A percentile compares a stretch with the other conserved stretches of the same genome.
Evolutionary conservation across 2,797 vertebrate genomes (phyloP).

Genomic region (Cyclura pinguis): DNA sequence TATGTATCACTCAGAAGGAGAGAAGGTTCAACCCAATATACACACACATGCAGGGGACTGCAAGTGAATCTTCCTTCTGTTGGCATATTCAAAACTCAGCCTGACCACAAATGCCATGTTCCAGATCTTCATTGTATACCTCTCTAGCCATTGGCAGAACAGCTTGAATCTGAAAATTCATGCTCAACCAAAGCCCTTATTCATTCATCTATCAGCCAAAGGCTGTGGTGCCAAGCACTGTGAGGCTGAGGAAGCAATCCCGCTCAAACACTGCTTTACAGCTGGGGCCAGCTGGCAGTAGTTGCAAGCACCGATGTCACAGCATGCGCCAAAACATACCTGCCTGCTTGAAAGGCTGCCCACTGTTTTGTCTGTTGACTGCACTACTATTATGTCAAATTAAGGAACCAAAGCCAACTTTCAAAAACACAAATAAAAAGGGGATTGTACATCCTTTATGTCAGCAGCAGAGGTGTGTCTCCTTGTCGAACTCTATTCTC

Average conservation of each 20-base stretch:
- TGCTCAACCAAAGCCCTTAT: constrained; percentile 49
- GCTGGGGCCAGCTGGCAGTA: constrained; percentile 44
- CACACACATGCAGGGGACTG: constrained; percentile 4
- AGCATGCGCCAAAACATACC: constrained; percentile 49
- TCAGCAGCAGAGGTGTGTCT: neutral
- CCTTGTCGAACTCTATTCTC: neutral
- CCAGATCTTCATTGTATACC: constrained; percentile 16
- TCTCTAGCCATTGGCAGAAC: constrained; percentile 20
- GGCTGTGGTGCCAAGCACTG: constrained; percentile 35
- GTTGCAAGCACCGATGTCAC: constrained; percentile 50
- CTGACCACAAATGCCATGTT: constrained; percentile 30
- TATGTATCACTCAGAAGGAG: neutral
- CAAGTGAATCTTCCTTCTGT: constrained; percentile 45
- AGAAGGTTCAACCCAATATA: neutral
- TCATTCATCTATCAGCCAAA: constrained; percentile 54
- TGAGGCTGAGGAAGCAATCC: constrained; percentile 39
- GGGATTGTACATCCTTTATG: neutral
- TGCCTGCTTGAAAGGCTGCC: constrained; percentile 52
- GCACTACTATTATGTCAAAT: constrained; percentile 31
- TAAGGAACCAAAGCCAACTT: constrained; percentile 35
- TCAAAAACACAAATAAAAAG: constrained; percentile 13
- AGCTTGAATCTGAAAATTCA: constrained; percentile 33
- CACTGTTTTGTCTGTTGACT: constrained; percentile 39
- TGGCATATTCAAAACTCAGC: constrained; percentile 41
- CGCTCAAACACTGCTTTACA: constrained; percentile 26